Evolutionary conservation across 2,113 vertebrate genomes (phyloP).

Genomic region (Myrmecobius fasciatus): DNA sequence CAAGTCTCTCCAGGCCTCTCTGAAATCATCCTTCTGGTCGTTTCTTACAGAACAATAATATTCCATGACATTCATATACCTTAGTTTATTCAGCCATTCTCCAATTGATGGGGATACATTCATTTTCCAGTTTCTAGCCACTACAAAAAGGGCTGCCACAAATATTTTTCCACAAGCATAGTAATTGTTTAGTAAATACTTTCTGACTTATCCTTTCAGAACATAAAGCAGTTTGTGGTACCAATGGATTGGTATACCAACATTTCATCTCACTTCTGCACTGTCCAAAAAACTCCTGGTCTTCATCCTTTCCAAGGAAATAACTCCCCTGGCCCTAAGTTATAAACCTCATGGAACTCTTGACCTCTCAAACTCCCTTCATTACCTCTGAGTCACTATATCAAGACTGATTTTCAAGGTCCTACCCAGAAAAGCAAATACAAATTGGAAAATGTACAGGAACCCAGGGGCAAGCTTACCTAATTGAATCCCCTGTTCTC

Average conservation of each 20-base stretch:
- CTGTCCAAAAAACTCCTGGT: neutral
- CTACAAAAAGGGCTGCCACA: too few species aligned
- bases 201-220: neutral
- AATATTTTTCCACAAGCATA: too few species aligned
- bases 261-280: neutral
- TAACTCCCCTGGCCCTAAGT: neutral
- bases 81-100: too few species aligned
- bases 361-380: neutral
- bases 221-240: neutral
- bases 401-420: neutral
- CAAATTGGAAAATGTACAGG: neutral
- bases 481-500: neutral
- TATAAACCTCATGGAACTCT: neutral
- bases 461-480: neutral
- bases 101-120: too few species aligned
- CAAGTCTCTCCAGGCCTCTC: too few species aligned
- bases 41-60: too few species aligned
- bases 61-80: too few species aligned
- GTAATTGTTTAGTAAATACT: neutral
- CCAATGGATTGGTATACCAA: neutral
- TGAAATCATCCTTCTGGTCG: too few species aligned
- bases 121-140: too few species aligned
- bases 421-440: neutral
- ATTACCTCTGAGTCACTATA: neutral
- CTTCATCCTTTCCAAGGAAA: neutral